Evolutionary conservation across 2,797 vertebrate species (phyloP).

Genomic region (Rhinatrema bivittatum): DNA sequence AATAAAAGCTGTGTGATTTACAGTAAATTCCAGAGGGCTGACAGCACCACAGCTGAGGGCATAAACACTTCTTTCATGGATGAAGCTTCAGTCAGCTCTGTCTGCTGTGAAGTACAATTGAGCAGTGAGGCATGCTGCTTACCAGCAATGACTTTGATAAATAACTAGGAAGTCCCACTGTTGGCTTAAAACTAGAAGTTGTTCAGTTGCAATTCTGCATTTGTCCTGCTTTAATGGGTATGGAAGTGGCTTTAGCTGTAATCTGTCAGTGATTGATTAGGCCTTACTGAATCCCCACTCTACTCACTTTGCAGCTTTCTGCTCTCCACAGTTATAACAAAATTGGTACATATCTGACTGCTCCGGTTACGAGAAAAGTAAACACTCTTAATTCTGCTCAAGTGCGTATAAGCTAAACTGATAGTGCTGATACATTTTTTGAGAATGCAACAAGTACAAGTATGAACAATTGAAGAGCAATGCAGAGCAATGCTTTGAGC

Average conservation of each 20-base stretch:
- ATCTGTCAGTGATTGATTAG: slow-evolving; percentile 99
- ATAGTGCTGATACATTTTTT: slow-evolving; percentile 54
- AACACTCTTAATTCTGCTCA: slow-evolving; percentile 84
- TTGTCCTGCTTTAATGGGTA: slow-evolving; percentile 98
- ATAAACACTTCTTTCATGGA: slow-evolving; percentile 97
- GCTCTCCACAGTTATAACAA: slow-evolving; percentile 73
- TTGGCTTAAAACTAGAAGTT: slow-evolving; percentile 99
- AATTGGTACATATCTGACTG: slow-evolving; percentile 81
- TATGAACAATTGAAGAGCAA: slow-evolving; percentile 25
- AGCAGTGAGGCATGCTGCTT: slow-evolving; percentile 86
- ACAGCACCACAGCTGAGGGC: slow-evolving; percentile 97
- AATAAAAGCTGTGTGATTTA: slow-evolving; percentile 99
- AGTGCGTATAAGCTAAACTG: slow-evolving; percentile 59
- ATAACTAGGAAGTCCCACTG: slow-evolving; percentile 99
- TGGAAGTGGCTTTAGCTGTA: slow-evolving; percentile 98
- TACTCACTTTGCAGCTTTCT: slow-evolving; percentile 65
- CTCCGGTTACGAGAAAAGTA: slow-evolving; percentile 85
- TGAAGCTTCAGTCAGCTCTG: slow-evolving; percentile 81
- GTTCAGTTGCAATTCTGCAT: slow-evolving; percentile 99
- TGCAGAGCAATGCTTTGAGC: slow-evolving; percentile 17
- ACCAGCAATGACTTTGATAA: slow-evolving; percentile 98
- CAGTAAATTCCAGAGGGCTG: slow-evolving; percentile 99
- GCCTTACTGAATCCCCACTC: slow-evolving; percentile 78
- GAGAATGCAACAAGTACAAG: slow-evolving; percentile 40
- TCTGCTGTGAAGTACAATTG: slow-evolving; percentile 95